Base-by-base conservation (phyloP, 2,113 vertebrate genomes). In the Siniperca chuatsi region DNA sequence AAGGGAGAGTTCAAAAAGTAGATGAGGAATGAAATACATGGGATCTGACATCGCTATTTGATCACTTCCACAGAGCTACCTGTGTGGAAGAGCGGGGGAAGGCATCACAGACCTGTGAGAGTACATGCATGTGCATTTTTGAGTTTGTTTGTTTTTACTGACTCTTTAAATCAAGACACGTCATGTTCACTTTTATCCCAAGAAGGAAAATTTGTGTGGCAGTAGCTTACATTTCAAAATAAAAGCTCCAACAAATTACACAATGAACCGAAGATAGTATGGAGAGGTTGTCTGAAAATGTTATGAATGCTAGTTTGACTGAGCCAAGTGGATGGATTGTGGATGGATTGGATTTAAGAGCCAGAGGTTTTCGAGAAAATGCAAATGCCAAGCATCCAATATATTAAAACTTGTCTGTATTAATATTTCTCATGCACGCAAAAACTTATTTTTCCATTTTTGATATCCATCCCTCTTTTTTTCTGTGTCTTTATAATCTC, bases 51-150 rank as follows among this genome's bases (percentile, higher is more conserved):
- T 82, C 0, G 84, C 68, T 62, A 77, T 90, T 87, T 10, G 57
- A 85, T 84, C 77, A 23, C 85, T 85, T 88, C 79, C 83, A 89
- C 88, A 88, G 81, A 84, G 87, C 77, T n/a, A 81, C 70, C 86
- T 84, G 87, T 92, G 90, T 91, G 73, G 69, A 88, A 4, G 66
- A 44, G 60, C 12, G 9, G 4, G 42, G 6, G 42, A 57, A 54
- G 48, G 68, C 20, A 7, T 64, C 33, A 1, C 33, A 61, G 62
- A 16, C 12, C 54, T 55, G 6, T 21, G 25, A 2, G 18, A 58
- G 15, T 46, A 40, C 61, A 33, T 25, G 8, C 11, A 2, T 48
- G 20, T 67, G 64, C 46, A 55, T 50, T 54, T 67, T 16, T 12
- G 35, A 60, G 20, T 48, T 62, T 82, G 44, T 11, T 48, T 35